Base-by-base conservation (phyloP, 2,888 invertebrate genomes). In the Caenorhabditis angaria region DNA sequence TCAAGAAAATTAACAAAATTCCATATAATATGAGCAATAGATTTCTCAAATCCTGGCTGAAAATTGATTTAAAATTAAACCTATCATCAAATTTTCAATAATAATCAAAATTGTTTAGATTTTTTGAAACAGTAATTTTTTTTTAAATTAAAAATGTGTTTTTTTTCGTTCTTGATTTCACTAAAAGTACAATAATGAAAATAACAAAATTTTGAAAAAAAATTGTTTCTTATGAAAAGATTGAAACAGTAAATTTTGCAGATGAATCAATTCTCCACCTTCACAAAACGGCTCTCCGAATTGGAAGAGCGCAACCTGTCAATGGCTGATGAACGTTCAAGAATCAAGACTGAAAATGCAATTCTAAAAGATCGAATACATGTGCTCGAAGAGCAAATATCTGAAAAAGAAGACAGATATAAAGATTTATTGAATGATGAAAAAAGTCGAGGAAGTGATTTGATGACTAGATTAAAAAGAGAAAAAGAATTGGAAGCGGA, bases 331-430 rank as follows among this genome's bases (percentile, higher is more conserved):
- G 83, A 84, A 56, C 60, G 79, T 28, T 71, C 81, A 5, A 77
- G 84, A 18, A 67, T 87, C 20, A 80, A 83, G 66, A 82, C 81
- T 50, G 87, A 88, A 24, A 86, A 84, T 55, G 85, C 86, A n/a
- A 70, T 87, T 12, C 76, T 87, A 20, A 81, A 82, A 59, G 86
- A 87, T 69, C 58, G 86, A 27, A 63, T 85, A 25, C 82, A 86
- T 70, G 62, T 73, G 28, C 61, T 87, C 27, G 87, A 87, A 60
- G 87, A 87, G 59, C 84, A 87, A 60, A 56, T 77, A 28, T 68
- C 74, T 22, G 69, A 71, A 35, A 78, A 70, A 18, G 87, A 86
- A 54, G 80, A 84, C 29, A 76, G 82, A 59, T 82, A 78, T 70
- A 68, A 72, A 14, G 83, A 86, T 56, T 77, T 81, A 29, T 65